These are phyloP conservation scores for Euzetes globulus DNA, from an alignment of 2,888 invertebrate genomes.

Conservation along the genomic window DNA sequence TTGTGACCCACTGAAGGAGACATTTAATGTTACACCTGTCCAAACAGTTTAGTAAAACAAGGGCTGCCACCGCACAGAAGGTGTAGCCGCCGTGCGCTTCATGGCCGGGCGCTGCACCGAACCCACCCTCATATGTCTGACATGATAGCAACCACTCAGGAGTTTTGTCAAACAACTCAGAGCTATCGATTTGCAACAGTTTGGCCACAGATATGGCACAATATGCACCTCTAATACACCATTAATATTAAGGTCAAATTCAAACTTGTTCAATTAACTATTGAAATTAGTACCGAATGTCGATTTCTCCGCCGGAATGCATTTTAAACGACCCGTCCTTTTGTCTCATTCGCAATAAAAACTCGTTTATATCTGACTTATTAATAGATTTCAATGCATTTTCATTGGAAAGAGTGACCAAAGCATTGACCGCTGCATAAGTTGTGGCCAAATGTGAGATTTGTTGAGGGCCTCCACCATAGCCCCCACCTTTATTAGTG, in stretches of 20 bases:
- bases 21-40: slow-evolving; percentile 66
- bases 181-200: slow-evolving; percentile 67
- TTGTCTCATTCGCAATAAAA: slow-evolving; percentile 67
- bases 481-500: slow-evolving; percentile 32
- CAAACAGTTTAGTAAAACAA: slow-evolving; percentile 70
- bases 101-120: slow-evolving; percentile 83
- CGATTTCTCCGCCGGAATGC: slow-evolving; percentile 85
- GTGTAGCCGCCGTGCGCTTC: slow-evolving; percentile 99
- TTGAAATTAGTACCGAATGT: slow-evolving; percentile 55
- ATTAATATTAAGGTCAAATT: slow-evolving; percentile 19
- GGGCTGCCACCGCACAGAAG: slow-evolving; percentile 87
- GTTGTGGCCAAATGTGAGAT: slow-evolving; percentile 89
- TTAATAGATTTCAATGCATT: slow-evolving; percentile 82
- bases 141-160: slow-evolving; percentile 70
- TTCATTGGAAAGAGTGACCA: slow-evolving; percentile 78
- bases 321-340: slow-evolving; percentile 84
- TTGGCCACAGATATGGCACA: slow-evolving; percentile 87
- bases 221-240: slow-evolving; percentile 90
- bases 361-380: slow-evolving; percentile 64
- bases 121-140: slow-evolving; percentile 98
- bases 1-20: slow-evolving; percentile 73
- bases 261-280: background rate
- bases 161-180: slow-evolving; percentile 70
- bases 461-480: slow-evolving; percentile 86
- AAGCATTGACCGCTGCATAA: slow-evolving; percentile 89